phyloP scores from a whole-genome alignment of 2,113 vertebrate species.

The Proterorhinus semilunaris region DNA sequence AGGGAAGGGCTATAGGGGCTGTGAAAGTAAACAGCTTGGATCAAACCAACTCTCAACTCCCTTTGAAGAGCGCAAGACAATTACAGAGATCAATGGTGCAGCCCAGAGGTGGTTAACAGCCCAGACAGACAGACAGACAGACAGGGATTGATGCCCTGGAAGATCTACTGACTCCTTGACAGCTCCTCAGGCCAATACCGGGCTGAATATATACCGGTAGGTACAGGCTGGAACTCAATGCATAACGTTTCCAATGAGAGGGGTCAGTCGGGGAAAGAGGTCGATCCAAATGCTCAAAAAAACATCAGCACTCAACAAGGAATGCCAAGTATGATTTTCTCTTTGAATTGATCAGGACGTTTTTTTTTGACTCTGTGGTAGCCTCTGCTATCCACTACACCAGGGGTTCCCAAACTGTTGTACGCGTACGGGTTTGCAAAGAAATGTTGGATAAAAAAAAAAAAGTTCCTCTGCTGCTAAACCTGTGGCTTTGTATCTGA shows the following conservation, averaged over 20 bases:
- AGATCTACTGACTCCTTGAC: slow-evolving; percentile 50
- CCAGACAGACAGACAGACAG: slow-evolving; percentile 68
- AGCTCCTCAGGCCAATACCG: slow-evolving; percentile 21
- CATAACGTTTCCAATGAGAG: neutral
- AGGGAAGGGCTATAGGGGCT: slow-evolving; percentile 55
- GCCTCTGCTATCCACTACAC: too few relatives aligned
- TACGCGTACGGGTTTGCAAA: too few relatives aligned
- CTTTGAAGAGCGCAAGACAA: slow-evolving; percentile 73
- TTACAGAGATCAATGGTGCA: slow-evolving; percentile 72
- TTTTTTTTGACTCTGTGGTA: too few relatives aligned
- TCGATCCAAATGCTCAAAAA: neutral
- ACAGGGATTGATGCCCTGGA: slow-evolving; percentile 62
- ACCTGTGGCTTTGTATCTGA: too few relatives aligned
- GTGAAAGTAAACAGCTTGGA: slow-evolving; percentile 73
- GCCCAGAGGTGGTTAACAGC: slow-evolving; percentile 71
- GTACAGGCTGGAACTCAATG: slow-evolving; percentile 18
- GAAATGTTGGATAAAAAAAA: too few relatives aligned
- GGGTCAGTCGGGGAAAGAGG: neutral
- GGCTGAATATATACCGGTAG: slow-evolving; percentile 25
- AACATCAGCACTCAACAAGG: neutral
- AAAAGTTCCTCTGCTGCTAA: too few relatives aligned
- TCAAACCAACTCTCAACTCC: slow-evolving; percentile 70
- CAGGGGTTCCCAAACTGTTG: too few relatives aligned
- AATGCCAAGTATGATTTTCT: too few relatives aligned
- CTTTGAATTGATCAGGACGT: too few relatives aligned